Evolutionary conservation across 2,888 invertebrate genomes (phyloP).

Genomic region (Lamproptera curius): DNA sequence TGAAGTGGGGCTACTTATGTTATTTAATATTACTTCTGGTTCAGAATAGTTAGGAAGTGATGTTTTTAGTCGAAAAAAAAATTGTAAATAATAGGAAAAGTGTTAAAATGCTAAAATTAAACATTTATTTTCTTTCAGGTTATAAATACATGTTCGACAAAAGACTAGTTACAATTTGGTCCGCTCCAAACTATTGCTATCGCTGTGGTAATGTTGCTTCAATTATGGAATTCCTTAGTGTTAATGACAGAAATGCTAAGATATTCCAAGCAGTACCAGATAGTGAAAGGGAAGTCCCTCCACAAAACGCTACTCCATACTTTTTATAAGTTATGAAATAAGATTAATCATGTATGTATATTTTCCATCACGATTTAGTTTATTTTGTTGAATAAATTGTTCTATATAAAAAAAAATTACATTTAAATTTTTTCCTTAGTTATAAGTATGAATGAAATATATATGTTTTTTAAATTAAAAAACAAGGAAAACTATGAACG

Average conservation of each 20-base stretch:
- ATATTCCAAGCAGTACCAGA: conserved; percentile 98
- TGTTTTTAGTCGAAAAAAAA: too few species aligned
- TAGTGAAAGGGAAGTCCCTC: conserved; percentile 94
- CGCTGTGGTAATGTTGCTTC: conserved; percentile 99
- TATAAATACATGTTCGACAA: conserved; percentile 99
- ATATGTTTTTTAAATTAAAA: too few species aligned
- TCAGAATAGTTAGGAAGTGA: too few species aligned
- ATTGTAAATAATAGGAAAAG: too few species aligned
- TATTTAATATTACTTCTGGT: too few species aligned
- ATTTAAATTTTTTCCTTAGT: too few species aligned
- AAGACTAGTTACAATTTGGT: conserved; percentile 98
- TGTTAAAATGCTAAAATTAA: too few species aligned
- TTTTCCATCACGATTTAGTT: conserved; percentile 43
- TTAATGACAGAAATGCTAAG: conserved; percentile 87
- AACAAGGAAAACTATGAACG: too few species aligned
- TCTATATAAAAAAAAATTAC: conserved; percentile 41
- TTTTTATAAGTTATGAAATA: conserved; percentile 85
- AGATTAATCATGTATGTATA: conserved; percentile 48
- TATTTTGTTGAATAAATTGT: conserved; percentile 53
- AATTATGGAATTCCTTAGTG: conserved; percentile 92
- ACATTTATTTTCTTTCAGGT: conserved; percentile 75
- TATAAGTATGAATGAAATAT: too few species aligned
- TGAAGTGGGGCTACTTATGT: too few species aligned
- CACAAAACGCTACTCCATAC: conserved; percentile 95
- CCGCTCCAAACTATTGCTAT: conserved; percentile 99